phyloP scores from a whole-genome alignment of 2,113 vertebrate species.

The Zosterops lateralis region DNA sequence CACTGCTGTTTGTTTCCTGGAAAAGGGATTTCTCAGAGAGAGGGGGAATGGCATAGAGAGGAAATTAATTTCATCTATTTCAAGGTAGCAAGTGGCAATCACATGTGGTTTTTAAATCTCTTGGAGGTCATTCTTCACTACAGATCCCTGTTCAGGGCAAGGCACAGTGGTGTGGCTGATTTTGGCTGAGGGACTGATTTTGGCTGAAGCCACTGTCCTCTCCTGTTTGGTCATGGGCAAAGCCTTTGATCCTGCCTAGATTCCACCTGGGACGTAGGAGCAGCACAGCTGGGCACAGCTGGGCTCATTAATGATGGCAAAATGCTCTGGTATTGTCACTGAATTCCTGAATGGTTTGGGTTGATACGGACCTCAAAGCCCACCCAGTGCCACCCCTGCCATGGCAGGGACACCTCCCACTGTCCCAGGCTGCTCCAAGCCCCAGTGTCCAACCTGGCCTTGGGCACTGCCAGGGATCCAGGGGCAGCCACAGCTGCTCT shows the following conservation, averaged over 20 bases:
- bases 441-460: background rate
- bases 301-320: background rate
- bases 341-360: background rate
- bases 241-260: background rate
- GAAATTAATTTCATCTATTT: background rate
- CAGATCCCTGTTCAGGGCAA: accelerated
- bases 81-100: background rate
- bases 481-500: background rate
- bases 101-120: background rate
- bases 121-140: background rate
- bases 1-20: background rate
- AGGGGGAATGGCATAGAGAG: background rate
- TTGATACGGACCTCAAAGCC: accelerated
- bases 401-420: background rate
- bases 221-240: background rate
- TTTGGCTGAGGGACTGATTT: background rate
- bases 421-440: background rate
- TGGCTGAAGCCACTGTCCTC: background rate
- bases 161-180: background rate
- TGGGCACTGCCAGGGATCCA: background rate
- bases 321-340: accelerated
- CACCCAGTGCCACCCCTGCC: accelerated
- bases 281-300: accelerated
- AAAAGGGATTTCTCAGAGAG: background rate
- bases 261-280: background rate